Percentiles rank a stretch among this genome's conserved stretches.
Conservation (phyloP, 2,797 vertebrate genomes). For the Siniperca undulata region DNA sequence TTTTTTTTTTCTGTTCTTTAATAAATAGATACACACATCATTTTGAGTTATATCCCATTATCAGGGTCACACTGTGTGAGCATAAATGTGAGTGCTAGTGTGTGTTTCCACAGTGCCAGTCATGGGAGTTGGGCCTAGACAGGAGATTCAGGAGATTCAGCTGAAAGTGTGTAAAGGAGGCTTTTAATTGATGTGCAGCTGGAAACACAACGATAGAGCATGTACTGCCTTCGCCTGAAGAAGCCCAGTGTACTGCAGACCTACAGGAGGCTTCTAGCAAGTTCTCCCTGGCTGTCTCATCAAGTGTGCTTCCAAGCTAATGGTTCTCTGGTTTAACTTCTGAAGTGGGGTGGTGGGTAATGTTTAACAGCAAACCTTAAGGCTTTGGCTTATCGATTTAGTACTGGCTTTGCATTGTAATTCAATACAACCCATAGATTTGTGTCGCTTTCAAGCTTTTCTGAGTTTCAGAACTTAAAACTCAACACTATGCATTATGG, state of each 20-base stretch:
- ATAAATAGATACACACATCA: constrained; percentile 26
- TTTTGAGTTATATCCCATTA: constrained; percentile 36
- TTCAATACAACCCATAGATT: constrained; percentile 29
- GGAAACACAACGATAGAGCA: constrained; percentile 24
- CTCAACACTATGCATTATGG: constrained; percentile 16
- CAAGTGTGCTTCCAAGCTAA: constrained; percentile 9
- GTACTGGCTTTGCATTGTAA: constrained; percentile 43
- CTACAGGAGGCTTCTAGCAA: constrained; percentile 18
- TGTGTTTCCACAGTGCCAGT: constrained; percentile 48
- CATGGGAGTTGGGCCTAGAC: constrained; percentile 49
- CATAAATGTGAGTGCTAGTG: constrained; percentile 12
- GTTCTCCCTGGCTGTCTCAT: constrained; percentile 3
- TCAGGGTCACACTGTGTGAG: constrained; percentile 37
- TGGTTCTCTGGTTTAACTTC: constrained; percentile 3
- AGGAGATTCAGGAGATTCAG: constrained; percentile 44
- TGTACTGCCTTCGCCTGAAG: constrained; percentile 43
- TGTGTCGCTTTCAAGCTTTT: constrained; percentile 37
- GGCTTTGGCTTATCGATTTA: constrained; percentile 30
- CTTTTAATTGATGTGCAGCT: constrained; percentile 59
- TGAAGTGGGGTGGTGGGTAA: constrained; percentile 1
- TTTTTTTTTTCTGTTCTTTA: neutral
- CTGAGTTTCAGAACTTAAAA: constrained; percentile 28
- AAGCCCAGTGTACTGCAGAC: constrained; percentile 27
- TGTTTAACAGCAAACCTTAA: constrained; percentile 37
- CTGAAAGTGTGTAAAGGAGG: constrained; percentile 53